A percentile compares a stretch with the other conserved stretches of the same genome.
Evolutionary conservation across 2,797 vertebrate species (phyloP).

Genomic region (Dallia pectoralis): DNA sequence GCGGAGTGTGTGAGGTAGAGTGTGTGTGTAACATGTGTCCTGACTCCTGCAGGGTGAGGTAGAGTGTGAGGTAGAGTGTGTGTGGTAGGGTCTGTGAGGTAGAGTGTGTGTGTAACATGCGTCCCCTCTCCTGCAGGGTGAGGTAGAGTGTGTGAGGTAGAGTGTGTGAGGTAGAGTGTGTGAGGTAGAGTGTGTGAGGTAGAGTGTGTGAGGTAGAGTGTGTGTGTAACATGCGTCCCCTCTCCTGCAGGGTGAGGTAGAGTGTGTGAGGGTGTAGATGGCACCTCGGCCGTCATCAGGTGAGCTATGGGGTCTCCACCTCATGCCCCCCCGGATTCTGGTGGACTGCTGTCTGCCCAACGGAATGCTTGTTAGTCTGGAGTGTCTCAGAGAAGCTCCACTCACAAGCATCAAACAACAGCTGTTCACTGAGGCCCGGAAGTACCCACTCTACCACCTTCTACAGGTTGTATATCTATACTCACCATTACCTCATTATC

Average conservation of each 20-base stretch:
- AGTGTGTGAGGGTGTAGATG: constrained; percentile 45
- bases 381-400: constrained; percentile 78
- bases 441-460: constrained; percentile 74
- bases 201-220: constrained; percentile 1
- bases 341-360: constrained; percentile 81
- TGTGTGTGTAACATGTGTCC: background rate
- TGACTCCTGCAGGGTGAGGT: no score
- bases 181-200: no score
- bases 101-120: background rate
- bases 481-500: background rate
- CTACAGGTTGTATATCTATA: constrained; percentile 28
- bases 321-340: constrained; percentile 79
- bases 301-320: constrained; percentile 79
- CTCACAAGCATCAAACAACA: constrained; percentile 78
- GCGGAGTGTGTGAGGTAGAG: no score
- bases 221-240: constrained; percentile 19
- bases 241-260: background rate
- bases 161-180: no score
- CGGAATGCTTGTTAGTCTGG: constrained; percentile 77
- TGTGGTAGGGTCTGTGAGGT: background rate
- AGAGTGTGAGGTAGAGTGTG: background rate
- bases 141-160: background rate
- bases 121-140: background rate
- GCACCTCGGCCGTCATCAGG: constrained; percentile 74
- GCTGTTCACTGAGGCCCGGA: constrained; percentile 76